A percentile compares a stretch with the other conserved stretches of the same genome.
Conservation (phyloP, 2,888 invertebrate genomes). For the Stictocephala bisonia region DNA sequence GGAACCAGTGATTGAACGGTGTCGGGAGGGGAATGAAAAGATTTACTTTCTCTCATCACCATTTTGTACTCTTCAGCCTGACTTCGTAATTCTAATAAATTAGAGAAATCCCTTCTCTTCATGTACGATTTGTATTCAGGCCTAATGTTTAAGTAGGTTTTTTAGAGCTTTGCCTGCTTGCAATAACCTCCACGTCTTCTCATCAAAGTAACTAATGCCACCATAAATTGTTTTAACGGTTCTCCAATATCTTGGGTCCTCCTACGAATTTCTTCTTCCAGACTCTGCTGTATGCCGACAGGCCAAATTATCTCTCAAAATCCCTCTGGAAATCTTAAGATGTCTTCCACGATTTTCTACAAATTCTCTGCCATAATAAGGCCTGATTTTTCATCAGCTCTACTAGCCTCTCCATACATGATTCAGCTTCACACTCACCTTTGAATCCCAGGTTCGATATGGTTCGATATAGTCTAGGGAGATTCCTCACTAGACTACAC, state of each 20-base stretch:
- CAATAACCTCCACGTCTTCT: not conserved
- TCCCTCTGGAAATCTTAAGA: not conserved
- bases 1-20: not conserved
- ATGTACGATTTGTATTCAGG: not conserved
- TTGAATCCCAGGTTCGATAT: slow-evolving; percentile 16
- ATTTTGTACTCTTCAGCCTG: not conserved
- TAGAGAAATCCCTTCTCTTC: not conserved
- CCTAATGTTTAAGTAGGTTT: not conserved
- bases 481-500: not conserved
- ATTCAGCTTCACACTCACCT: not conserved
- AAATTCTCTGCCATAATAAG: slow-evolving; percentile 15
- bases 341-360: not conserved
- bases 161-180: not conserved
- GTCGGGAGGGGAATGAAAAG: not conserved
- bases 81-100: not conserved
- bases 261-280: not conserved
- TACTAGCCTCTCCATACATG: not conserved
- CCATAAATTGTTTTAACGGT: not conserved
- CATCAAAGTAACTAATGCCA: not conserved
- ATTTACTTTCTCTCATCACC: not conserved
- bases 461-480: no score
- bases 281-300: not conserved
- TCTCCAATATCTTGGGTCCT: not conserved
- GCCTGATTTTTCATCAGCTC: slow-evolving; percentile 1
- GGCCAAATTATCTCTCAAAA: not conserved